These are phyloP conservation scores for Rhodeus uyekii DNA, from an alignment of 2,797 vertebrate species.

Conservation along the genomic window DNA sequence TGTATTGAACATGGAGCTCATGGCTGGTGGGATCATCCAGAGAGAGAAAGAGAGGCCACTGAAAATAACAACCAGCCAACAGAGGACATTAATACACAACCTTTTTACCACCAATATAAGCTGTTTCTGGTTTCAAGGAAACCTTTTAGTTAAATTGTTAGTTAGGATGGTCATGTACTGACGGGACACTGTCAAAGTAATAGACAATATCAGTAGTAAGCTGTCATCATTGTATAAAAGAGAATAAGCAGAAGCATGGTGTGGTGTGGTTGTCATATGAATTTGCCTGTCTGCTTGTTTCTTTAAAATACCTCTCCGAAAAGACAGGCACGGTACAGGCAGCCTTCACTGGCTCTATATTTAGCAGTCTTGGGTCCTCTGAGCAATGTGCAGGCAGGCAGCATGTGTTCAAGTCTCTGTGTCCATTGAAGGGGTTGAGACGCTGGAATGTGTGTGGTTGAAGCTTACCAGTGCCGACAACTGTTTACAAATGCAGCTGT, in stretches of 20 bases:
- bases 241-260: not conserved
- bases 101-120: not conserved
- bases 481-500: constrained; percentile 59
- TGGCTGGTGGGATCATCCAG: constrained; percentile 57
- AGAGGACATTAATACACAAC: not conserved
- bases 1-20: constrained; percentile 73
- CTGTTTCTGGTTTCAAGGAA: not conserved
- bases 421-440: constrained; percentile 73
- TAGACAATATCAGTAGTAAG: not conserved
- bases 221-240: not conserved
- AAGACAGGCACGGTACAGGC: constrained; percentile 67
- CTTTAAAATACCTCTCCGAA: constrained; percentile 7
- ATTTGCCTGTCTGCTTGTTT: constrained; percentile 8
- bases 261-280: not conserved
- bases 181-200: not conserved
- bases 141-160: not conserved
- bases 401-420: constrained; percentile 70
- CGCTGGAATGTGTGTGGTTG: constrained; percentile 65
- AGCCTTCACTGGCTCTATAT: constrained; percentile 83
- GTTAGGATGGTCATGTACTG: not conserved
- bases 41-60: not conserved
- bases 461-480: constrained; percentile 58
- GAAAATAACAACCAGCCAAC: constrained; percentile 6
- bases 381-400: constrained; percentile 85
- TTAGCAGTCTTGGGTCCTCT: constrained; percentile 87